Conservation (phyloP, 2,113 vertebrate species). For the Forbesichthys agassizii region DNA sequence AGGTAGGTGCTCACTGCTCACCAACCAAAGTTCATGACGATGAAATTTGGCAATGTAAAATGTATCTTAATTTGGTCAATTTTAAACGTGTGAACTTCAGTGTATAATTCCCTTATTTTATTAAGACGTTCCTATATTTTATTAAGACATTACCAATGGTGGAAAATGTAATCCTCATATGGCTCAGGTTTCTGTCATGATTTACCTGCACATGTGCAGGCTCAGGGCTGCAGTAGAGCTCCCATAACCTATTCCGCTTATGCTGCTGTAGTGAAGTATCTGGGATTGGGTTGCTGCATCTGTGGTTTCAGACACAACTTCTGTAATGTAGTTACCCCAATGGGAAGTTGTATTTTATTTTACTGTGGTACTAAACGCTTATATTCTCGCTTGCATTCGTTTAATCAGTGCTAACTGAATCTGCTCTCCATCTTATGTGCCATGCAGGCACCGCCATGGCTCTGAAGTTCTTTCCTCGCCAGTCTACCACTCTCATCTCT, state of each 20-base stretch:
- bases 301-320: background rate
- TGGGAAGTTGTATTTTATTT: slow-evolving; percentile 58
- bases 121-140: background rate
- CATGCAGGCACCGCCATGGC: slow-evolving; percentile 83
- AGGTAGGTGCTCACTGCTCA: slow-evolving; percentile 66
- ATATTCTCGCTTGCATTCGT: background rate
- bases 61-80: background rate
- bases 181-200: slow-evolving; percentile 30
- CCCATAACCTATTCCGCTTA: slow-evolving; percentile 40
- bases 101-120: background rate
- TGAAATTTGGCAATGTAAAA: background rate
- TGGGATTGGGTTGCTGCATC: slow-evolving; percentile 47
- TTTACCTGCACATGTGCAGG: background rate
- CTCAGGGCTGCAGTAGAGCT: slow-evolving; percentile 14
- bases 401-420: background rate
- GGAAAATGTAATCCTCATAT: background rate
- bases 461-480: slow-evolving; percentile 85
- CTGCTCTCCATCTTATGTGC: slow-evolving; percentile 17
- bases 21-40: background rate
- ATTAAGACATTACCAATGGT: background rate
- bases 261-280: slow-evolving; percentile 41
- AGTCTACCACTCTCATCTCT: slow-evolving; percentile 73
- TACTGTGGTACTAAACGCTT: slow-evolving; percentile 38
- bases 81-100: background rate
- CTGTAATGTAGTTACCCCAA: slow-evolving; percentile 37